These are phyloP conservation scores for Panorpa germanica DNA, from an alignment of 2,888 invertebrate genomes.

Conservation along the genomic window DNA sequence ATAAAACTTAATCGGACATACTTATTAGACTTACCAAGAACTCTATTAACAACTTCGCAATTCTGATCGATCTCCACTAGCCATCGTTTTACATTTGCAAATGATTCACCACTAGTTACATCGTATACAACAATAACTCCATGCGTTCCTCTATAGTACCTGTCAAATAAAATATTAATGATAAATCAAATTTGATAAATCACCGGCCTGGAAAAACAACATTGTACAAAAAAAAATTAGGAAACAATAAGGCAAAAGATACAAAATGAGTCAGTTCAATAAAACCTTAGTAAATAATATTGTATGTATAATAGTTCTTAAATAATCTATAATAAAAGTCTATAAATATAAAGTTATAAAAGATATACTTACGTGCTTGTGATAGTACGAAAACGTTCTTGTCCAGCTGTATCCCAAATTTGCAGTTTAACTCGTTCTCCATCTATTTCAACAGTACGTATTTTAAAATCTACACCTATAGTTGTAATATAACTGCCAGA, in stretches of 20 bases:
- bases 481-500: slow-evolving; percentile 97
- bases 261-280: background rate
- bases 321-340: slow-evolving; percentile 2
- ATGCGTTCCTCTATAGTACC: slow-evolving; percentile 95
- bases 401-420: slow-evolving; percentile 98
- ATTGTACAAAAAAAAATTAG: background rate
- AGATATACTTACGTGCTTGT: slow-evolving; percentile 88
- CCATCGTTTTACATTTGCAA: slow-evolving; percentile 98
- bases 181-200: slow-evolving; percentile 1
- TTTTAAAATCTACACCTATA: slow-evolving; percentile 99
- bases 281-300: background rate
- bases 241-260: background rate
- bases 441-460: slow-evolving; percentile 84
- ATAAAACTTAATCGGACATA: slow-evolving; percentile 11
- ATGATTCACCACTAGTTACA: slow-evolving; percentile 96
- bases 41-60: slow-evolving; percentile 97
- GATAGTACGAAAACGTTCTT: slow-evolving; percentile 93
- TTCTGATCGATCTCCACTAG: slow-evolving; percentile 98
- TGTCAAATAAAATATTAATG: slow-evolving; percentile 17
- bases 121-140: slow-evolving; percentile 99
- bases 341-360: slow-evolving; percentile 1
- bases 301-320: too few species aligned
- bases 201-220: too few species aligned
- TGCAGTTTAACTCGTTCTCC: slow-evolving; percentile 84
- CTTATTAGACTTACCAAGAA: slow-evolving; percentile 53